A percentile compares a stretch with the other conserved stretches of the same genome.
Conservation (phyloP, 1,140 invertebrate genomes). For the Saccostrea cuccullata region DNA sequence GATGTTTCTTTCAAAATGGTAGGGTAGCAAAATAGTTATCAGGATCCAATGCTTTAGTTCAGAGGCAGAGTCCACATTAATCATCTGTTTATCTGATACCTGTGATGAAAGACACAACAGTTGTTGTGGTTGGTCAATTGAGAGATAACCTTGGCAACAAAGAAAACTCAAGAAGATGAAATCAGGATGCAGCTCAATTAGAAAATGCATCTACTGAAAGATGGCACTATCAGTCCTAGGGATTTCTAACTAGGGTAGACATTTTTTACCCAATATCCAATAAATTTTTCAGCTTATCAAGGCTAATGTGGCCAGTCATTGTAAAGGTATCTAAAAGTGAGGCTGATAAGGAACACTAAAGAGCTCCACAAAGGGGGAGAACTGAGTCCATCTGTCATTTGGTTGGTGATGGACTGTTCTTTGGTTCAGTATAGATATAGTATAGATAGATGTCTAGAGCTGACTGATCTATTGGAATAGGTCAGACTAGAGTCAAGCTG, state of each 20-base stretch:
- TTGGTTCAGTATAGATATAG: background rate
- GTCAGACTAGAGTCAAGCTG: background rate
- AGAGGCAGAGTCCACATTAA: conserved; percentile 14
- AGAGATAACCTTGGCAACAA: conserved; percentile 35
- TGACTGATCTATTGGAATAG: background rate
- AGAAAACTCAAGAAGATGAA: conserved; percentile 1
- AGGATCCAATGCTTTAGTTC: background rate
- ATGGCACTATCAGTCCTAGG: background rate
- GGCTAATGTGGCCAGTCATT: conserved; percentile 2
- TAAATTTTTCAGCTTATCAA: conserved; percentile 10
- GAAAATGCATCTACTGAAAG: background rate
- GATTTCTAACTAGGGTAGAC: background rate
- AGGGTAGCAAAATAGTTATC: conserved; percentile 10
- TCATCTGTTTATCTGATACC: conserved; percentile 37
- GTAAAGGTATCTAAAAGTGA: background rate
- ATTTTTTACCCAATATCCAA: conserved; percentile 8
- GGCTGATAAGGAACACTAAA: background rate
- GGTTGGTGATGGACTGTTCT: background rate
- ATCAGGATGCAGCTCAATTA: conserved; percentile 1
- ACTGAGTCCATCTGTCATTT: background rate
- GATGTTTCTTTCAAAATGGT: conserved; percentile 27
- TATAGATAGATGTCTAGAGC: conserved; percentile 5
- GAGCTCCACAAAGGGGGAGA: conserved; percentile 3
- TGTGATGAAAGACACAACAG: conserved; percentile 35
- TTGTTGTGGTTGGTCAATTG: conserved; percentile 34